Evolutionary conservation across 2,888 invertebrate species (phyloP), one percentile per base, ranked within the genome.

Genomic region (Pseudococcus longispinus): DNA sequence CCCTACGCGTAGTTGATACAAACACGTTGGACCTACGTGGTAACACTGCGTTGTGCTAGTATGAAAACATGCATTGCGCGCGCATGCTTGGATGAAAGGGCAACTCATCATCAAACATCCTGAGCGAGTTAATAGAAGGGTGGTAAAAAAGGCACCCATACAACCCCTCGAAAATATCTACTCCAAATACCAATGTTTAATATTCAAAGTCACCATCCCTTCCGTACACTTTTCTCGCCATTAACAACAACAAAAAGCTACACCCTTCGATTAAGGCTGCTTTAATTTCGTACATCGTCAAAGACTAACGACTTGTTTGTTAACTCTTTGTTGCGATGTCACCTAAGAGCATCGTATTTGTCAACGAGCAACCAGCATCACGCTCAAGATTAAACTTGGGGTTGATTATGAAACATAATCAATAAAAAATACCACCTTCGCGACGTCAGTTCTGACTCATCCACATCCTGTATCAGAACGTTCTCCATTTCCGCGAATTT

Each of bases 271-370:
- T 60, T 23, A 11, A 60, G 20, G 23, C 32, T 13, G 32, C 32
- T 32, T 74, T 74, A 74, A 32, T 74, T 74, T 32, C 32, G 20
- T 18, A 13, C n/a, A 18, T 74, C 18, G 32, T 29, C 32, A 74
- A 32, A 74, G 74, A 20, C 32, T 29, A 70, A 70, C 70, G 70
- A 74, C 32, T 74, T 37, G 74, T 74, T 74, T 74, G 74, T 74
- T 74, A 74, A 74, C 74, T 29, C 32, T 32, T 74, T 32, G 74
- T 32, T 74, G 32, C 6, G 15, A 18, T 8, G 74, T 74, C 74
- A 74, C 32, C 74, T 18, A 32, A 32, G 32, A 29, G 29, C 74
- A 74, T 29, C 74, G 74, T 70, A 11, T 29, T 70, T 70, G 70
- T 74, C 74, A 74, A 74, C 74, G 4, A 74, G 74, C 13, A 23